phyloP scores from a whole-genome alignment of 2,113 vertebrate genomes.

The Rattus norvegicus region DNA sequence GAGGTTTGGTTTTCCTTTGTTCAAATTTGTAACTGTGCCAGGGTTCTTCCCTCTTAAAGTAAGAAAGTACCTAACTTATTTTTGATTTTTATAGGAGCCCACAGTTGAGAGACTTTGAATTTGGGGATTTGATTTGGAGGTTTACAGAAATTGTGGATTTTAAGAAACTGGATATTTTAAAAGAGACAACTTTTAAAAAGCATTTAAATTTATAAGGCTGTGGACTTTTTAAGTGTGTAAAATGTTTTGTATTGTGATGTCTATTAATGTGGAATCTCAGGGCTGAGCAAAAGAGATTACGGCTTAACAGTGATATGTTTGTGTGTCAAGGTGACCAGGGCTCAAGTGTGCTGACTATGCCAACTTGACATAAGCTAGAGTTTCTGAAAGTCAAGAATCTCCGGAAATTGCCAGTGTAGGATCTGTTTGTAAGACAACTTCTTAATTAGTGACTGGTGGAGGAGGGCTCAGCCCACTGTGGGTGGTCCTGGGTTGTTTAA shows the following conservation, averaged over 20 bases:
- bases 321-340: not conserved
- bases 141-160: too few relatives aligned
- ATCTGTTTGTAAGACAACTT: not conserved
- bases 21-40: too few relatives aligned
- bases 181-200: not conserved
- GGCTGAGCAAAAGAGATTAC: not conserved
- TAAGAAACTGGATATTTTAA: not conserved
- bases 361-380: not conserved
- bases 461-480: not conserved
- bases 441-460: not conserved
- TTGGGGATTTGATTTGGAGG: not conserved
- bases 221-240: not conserved
- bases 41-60: too few relatives aligned
- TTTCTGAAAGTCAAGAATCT: not conserved
- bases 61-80: not conserved
- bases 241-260: not conserved
- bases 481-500: not conserved
- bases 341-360: not conserved
- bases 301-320: not conserved
- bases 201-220: not conserved
- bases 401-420: not conserved
- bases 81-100: too few relatives aligned
- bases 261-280: not conserved
- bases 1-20: too few relatives aligned
- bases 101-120: not conserved